A percentile compares a stretch with the other conserved stretches of the same genome.
Evolutionary conservation across 2,888 invertebrate species (phyloP).

Genomic region (Apotomis turbidana): DNA sequence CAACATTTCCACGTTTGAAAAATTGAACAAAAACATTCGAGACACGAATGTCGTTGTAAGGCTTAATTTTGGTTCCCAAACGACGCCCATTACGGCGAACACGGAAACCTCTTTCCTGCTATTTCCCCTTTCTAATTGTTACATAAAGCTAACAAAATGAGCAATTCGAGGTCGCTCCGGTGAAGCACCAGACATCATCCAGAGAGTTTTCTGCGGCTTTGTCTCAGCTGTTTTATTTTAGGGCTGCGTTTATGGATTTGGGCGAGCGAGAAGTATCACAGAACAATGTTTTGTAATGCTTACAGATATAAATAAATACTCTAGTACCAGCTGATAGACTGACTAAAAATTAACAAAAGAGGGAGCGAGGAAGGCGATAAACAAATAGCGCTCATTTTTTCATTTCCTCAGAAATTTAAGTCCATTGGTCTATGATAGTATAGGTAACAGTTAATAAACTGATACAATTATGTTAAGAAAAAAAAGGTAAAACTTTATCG

Average conservation of each 20-base stretch:
- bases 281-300: slow-evolving; percentile 24
- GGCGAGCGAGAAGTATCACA: slow-evolving; percentile 25
- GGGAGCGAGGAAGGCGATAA: too few relatives aligned
- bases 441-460: too few relatives aligned
- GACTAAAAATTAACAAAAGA: too few relatives aligned
- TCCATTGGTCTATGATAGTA: too few relatives aligned
- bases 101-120: slow-evolving; percentile 63
- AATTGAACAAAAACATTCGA: slow-evolving; percentile 56
- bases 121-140: slow-evolving; percentile 71
- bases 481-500: too few relatives aligned
- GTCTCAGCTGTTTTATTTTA: slow-evolving; percentile 42
- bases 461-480: too few relatives aligned
- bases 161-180: slow-evolving; percentile 55
- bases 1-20: slow-evolving; percentile 40
- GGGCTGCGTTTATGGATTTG: slow-evolving; percentile 34
- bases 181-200: slow-evolving; percentile 49
- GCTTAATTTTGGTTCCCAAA: slow-evolving; percentile 67
- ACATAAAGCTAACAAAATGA: slow-evolving; percentile 73
- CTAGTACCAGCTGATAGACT: background rate
- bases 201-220: slow-evolving; percentile 39
- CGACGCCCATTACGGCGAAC: slow-evolving; percentile 61
- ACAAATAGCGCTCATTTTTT: too few relatives aligned
- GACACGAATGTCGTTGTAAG: slow-evolving; percentile 50
- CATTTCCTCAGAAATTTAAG: too few relatives aligned
- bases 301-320: slow-evolving; percentile 21